Evolutionary conservation across 1,140 invertebrate species (phyloP).

Genomic region (Lethrus apterus): DNA sequence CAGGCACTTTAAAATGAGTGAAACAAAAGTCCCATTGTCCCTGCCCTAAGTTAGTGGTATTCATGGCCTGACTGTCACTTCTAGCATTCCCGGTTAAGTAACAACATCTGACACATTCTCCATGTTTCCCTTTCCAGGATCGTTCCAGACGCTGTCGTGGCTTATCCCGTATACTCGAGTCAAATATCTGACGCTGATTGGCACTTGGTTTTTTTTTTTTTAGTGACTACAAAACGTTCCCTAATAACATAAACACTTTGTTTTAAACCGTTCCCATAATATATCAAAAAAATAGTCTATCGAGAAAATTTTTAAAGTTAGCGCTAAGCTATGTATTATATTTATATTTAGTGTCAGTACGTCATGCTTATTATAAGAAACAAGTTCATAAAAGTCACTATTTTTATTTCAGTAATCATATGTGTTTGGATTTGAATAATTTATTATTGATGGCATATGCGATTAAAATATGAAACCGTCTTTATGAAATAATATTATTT

Average conservation of each 20-base stretch:
- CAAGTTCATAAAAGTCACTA: too few relatives aligned
- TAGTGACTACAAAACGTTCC: conserved; percentile 17
- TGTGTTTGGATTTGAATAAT: too few relatives aligned
- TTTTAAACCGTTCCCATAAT: too few relatives aligned
- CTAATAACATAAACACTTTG: conserved; percentile 17
- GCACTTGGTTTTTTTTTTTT: conserved; percentile 20
- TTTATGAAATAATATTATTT: too few relatives aligned
- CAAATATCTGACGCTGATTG: conserved; percentile 29
- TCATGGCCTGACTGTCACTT: conserved; percentile 23
- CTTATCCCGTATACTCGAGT: conserved; percentile 22
- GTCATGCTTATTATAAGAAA: too few relatives aligned
- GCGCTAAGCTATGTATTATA: too few relatives aligned
- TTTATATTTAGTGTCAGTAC: too few relatives aligned
- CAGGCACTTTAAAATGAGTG: conserved; percentile 4
- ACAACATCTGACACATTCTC: conserved; percentile 30
- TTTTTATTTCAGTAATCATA: too few relatives aligned
- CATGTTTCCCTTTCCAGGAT: conserved; percentile 28
- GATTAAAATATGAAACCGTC: too few relatives aligned
- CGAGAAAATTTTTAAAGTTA: too few relatives aligned
- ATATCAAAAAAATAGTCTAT: too few relatives aligned
- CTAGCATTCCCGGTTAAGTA: conserved; percentile 21
- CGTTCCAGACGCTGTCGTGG: conserved; percentile 29
- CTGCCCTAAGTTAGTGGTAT: conserved; percentile 7
- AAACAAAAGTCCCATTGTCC: conserved; percentile 3
- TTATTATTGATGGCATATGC: too few relatives aligned